Base-by-base conservation (phyloP, 1,140 invertebrate genomes). In the Oryzaephilus surinamensis region DNA sequence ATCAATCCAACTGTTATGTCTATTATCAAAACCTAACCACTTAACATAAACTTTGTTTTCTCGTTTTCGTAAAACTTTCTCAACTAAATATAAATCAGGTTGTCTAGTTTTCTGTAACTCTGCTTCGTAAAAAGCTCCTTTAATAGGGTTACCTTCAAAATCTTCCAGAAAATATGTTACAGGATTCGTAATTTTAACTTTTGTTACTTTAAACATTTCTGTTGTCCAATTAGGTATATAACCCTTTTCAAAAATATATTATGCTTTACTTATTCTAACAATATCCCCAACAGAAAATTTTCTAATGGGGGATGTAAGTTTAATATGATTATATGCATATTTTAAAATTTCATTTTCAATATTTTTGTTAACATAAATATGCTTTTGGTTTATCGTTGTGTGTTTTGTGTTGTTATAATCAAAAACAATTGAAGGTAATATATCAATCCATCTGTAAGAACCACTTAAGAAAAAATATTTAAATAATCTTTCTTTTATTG, bases 171-270 rank as follows among this genome's bases (percentile, higher is more conserved):
- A 24, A 50, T 61, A 62, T 16, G 56, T 63, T 10, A 45, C 21
- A 6, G 58, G 57, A 52, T 54, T 41, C 5, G 58, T 61, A 8
- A 47, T 43, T 41, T 54, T 35, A 36, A 62, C 43, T 37, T 50
- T 44, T 17, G 30, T 35, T 13, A 62, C 52, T 46, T 51, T 56
- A 41, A 67, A 65, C 17, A 63, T 44, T 58, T 65, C 60, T 21
- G 51, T 60, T 13, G 51, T 49, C 57, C 60, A 65, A 39, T 64
- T 64, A 7, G 58, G 57, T 10, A 54, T 58, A 48, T 62, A 65
- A 4, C 56, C 57, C 39, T 66, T 64, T 16, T 57, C 46, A 48
- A 65, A 65, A 3, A 45, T n/a, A 38, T 45, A 30, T 51, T 63
- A 64, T 27, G 45, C 46, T 45, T 63, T 66, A 35, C 55, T 60